Percentiles rank a stretch among this genome's conserved stretches.
Evolutionary conservation across 2,888 invertebrate species (phyloP).

Genomic region (Leucoptera coffeella): DNA sequence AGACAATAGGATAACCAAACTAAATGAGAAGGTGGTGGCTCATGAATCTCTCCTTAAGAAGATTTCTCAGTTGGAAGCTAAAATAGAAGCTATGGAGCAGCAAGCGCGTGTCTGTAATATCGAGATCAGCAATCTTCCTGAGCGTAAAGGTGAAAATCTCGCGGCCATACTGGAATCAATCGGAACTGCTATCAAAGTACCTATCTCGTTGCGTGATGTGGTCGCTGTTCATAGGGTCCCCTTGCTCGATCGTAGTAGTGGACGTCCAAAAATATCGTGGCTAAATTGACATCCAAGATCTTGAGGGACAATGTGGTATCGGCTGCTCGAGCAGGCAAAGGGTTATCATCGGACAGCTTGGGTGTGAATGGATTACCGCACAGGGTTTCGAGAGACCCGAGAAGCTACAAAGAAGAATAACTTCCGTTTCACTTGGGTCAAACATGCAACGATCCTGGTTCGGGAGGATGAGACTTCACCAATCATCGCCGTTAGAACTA

Average conservation of each 20-base stretch:
- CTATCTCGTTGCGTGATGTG: background rate
- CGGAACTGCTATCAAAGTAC: conserved; percentile 2
- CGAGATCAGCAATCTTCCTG: conserved; percentile 6
- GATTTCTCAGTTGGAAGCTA: too few species aligned
- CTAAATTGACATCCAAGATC: conserved; percentile 4
- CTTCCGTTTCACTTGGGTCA: conserved; percentile 3
- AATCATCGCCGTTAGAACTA: too few species aligned
- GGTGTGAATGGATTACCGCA: background rate
- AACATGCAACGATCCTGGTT: too few species aligned
- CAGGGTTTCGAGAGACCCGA: conserved; percentile 1
- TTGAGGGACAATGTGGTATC: conserved; percentile 5
- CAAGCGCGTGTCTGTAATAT: conserved; percentile 3
- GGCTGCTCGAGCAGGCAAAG: conserved; percentile 4
- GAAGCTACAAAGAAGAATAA: background rate
- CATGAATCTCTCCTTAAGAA: too few species aligned
- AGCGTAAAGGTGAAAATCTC: conserved; percentile 5
- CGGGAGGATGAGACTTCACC: too few species aligned
- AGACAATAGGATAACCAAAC: too few species aligned
- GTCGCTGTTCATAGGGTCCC: conserved; percentile 3
- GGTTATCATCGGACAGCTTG: conserved; percentile 2
- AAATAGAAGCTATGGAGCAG: conserved; percentile 4
- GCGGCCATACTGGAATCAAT: conserved; percentile 1
- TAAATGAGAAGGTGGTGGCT: too few species aligned
- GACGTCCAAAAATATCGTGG: conserved; percentile 6
- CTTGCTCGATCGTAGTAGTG: background rate